phyloP scores from a whole-genome alignment of 2,888 invertebrate species.

The Troides oblongomaculatus region DNA sequence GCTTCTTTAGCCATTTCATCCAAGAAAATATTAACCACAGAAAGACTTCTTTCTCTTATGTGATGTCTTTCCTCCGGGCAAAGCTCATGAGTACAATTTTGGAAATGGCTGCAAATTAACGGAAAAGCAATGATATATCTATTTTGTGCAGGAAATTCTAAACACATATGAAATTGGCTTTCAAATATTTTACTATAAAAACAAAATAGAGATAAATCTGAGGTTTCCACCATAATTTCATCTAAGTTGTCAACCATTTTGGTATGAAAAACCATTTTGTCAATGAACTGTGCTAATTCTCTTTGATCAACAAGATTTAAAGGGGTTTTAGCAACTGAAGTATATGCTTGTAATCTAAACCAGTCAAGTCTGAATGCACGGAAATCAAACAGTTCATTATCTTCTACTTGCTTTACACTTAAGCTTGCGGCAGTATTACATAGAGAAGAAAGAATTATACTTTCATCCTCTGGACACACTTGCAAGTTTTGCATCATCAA shows the following conservation, averaged over 20 bases:
- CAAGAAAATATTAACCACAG: constrained; percentile 97
- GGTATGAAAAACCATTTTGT: constrained; percentile 97
- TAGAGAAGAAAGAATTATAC: constrained; percentile 94
- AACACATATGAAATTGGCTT: constrained; percentile 98
- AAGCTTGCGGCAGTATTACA: constrained; percentile 92
- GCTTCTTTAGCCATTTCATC: constrained; percentile 99
- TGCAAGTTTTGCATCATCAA: constrained; percentile 90
- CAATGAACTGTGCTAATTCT: constrained; percentile 94
- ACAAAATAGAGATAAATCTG: constrained; percentile 98
- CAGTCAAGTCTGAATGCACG: constrained; percentile 97
- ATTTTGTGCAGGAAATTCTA: constrained; percentile 99
- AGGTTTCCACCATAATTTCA: constrained; percentile 97
- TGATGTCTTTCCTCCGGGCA: constrained; percentile 99
- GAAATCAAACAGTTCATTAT: constrained; percentile 97
- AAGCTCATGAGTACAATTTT: constrained; percentile 97
- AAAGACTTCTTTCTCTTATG: constrained; percentile 95
- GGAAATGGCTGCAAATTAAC: constrained; percentile 97
- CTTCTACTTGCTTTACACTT: constrained; percentile 97
- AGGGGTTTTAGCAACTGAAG: constrained; percentile 90
- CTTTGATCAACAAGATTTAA: constrained; percentile 89
- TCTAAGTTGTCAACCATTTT: constrained; percentile 99
- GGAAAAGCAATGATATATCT: constrained; percentile 99
- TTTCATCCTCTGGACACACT: constrained; percentile 96
- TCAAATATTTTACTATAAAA: constrained; percentile 98
- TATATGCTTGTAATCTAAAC: constrained; percentile 97